Evolutionary conservation across 2,113 vertebrate genomes (phyloP).

Genomic region (Cyprinodon tularosa): DNA sequence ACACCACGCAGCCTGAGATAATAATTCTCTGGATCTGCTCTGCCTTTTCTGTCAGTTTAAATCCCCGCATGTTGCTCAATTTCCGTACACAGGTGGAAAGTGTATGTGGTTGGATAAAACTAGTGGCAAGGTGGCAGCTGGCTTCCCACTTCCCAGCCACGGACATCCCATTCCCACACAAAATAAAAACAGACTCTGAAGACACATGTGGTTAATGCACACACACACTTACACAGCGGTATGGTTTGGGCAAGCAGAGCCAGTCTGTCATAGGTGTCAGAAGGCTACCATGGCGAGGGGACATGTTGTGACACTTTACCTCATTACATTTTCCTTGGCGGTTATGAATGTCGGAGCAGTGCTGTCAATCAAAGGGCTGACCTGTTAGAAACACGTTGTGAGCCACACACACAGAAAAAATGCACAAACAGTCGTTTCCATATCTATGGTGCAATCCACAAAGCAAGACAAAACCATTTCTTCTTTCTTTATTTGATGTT

Average conservation of each 20-base stretch:
- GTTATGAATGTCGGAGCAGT: constrained; percentile 65
- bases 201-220: constrained; percentile 43
- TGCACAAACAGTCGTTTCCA: constrained; percentile 14
- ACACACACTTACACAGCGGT: constrained; percentile 11
- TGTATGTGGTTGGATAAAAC: constrained; percentile 17
- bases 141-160: constrained; percentile 32
- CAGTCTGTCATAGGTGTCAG: constrained; percentile 62
- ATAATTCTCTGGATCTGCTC: constrained; percentile 22
- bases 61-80: constrained; percentile 5
- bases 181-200: constrained; percentile 55
- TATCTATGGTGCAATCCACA: constrained; percentile 1
- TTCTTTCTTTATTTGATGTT: constrained; percentile 32
- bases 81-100: constrained; percentile 44
- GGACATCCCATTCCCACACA: constrained; percentile 33
- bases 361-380: constrained; percentile 69
- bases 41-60: constrained; percentile 33
- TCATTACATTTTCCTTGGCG: constrained; percentile 78
- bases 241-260: constrained; percentile 50
- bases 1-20: constrained; percentile 23
- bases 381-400: constrained; percentile 60
- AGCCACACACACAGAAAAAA: constrained; percentile 13
- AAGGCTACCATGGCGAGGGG: constrained; percentile 66
- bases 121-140: constrained; percentile 51
- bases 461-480: constrained; percentile 35
- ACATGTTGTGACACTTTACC: constrained; percentile 80